Evolutionary conservation across 2,888 invertebrate genomes (phyloP), one percentile per base, ranked within the genome.

Genomic region (Spicauda simplicius): DNA sequence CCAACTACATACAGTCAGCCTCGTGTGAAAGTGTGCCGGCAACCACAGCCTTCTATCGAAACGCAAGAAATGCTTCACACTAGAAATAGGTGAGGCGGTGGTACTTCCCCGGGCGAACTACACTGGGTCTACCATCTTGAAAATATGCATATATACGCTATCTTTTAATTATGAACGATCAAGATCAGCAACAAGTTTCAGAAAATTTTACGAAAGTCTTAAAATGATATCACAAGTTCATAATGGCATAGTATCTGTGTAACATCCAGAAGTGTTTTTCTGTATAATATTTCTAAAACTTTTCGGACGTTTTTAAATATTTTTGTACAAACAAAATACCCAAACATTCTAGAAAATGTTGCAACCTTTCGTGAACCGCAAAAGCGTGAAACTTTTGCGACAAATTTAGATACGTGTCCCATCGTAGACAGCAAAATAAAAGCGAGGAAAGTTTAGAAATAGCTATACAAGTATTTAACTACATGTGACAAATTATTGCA

Each of bases 321-420:
- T 48, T 8, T 48, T 37, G 14, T 52, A 8, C 19, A 53, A 30
- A 52, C 19, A 61, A 61, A 61, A 30, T 33, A 37, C 45, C 20
- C 20, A 8, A 61, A 33, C 52, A 25, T 52, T 61, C 33, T 37
- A 52, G 19, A 52, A 61, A 53, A 61, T 52, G 14, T 61, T 52
- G 33, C 30, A 16, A 52, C 16, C 41, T 50, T 60, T 60, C 19
- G 18, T 33, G 33, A 33, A 18, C 52, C 19, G 45, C 60, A 53
- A 19, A 19, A 52, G 54, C 54, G 54, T 25, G 54, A 61, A 37
- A 52, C 33, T 61, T 52, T 33, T 30, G 59, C 16, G 37, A 37
- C 18, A 5, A 18, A 18, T 8, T 12, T 56, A 37, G 56, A 18
- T 18, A 18, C 16, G 16, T 10, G 57, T 41, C 19, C 12, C 14